phyloP scores from a whole-genome alignment of 2,113 vertebrate genomes.

The Zosterops hypoxanthus region DNA sequence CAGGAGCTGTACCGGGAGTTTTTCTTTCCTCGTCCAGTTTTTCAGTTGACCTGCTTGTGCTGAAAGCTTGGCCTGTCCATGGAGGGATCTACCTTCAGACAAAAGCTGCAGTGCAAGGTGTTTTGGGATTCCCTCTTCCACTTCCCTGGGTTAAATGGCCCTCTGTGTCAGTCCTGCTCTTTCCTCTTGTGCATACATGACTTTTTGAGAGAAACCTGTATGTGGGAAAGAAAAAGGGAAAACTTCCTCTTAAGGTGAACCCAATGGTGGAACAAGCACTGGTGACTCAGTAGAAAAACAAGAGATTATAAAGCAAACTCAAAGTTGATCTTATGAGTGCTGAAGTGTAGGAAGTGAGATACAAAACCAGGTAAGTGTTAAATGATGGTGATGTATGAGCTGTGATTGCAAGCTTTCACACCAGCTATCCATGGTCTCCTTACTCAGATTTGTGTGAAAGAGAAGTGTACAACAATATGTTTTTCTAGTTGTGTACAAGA shows the following conservation, averaged over 20 bases:
- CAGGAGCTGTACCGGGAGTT: background rate
- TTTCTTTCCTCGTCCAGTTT: background rate
- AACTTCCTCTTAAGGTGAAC: background rate
- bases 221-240: background rate
- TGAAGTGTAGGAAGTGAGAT: background rate
- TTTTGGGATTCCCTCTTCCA: background rate
- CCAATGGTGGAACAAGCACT: background rate
- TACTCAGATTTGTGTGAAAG: background rate
- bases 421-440: background rate
- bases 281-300: slow-evolving; percentile 25
- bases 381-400: background rate
- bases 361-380: background rate
- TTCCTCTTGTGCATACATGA: background rate
- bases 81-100: background rate
- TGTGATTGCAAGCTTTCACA: background rate
- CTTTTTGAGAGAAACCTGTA: background rate
- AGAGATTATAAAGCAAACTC: background rate
- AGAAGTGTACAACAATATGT: background rate
- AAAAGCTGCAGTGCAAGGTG: background rate
- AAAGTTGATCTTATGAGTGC: background rate
- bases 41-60: background rate
- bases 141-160: background rate
- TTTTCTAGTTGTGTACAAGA: background rate
- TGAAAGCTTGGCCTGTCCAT: background rate
- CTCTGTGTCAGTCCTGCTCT: background rate